Base-by-base conservation (phyloP, 2,113 vertebrate genomes). In the Oryzias javanicus region DNA sequence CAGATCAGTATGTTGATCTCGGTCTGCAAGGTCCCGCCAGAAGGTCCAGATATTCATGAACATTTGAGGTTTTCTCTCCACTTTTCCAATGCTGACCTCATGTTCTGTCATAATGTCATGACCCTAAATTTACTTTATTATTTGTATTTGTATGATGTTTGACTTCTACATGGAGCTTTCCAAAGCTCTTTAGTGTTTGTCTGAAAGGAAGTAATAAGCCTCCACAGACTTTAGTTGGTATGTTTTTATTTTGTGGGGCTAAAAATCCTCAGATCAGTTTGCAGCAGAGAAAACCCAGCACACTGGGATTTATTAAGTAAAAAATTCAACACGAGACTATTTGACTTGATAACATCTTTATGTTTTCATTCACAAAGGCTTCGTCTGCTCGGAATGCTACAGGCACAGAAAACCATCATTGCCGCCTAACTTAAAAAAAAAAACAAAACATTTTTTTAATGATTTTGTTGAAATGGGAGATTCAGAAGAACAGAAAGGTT, bases 271-370 rank as follows among this genome's bases (percentile, higher is more conserved):
- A 55, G 52, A 51, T 49, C 48, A 35, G 35, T 52, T 5, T 17
- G 45, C 12, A 22, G 20, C 16, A 22, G 54, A 53, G 14, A 52
- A 53, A 64, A 55, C 20, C 1, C 12, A 12, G n/a, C 42, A 18
- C 48, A 14, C 41, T 2, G 15, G 16, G 4, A 25, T 47, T 44
- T 5, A n/a, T 61, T 20, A 15, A 17, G 25, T 47, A 22, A 41
- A 5, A 35, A 27, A 61, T 20, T 50, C 12, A 40, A 24, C 49
- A 6, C 42, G 10, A 12, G 6, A 14, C 42, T 65, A 40, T 52
- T 41, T 51, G 19, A 49, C 42, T 71, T 58, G 50, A 6, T 47
- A n/a, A 27, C 12, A 12, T 49, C 13, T 27, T 67, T 55, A 18
- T 62, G 6, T 40, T 24, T 54, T 19, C 7, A 49, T 19, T 3